phyloP scores from a whole-genome alignment of 2,888 invertebrate species.

The Phorcus lineatus region DNA sequence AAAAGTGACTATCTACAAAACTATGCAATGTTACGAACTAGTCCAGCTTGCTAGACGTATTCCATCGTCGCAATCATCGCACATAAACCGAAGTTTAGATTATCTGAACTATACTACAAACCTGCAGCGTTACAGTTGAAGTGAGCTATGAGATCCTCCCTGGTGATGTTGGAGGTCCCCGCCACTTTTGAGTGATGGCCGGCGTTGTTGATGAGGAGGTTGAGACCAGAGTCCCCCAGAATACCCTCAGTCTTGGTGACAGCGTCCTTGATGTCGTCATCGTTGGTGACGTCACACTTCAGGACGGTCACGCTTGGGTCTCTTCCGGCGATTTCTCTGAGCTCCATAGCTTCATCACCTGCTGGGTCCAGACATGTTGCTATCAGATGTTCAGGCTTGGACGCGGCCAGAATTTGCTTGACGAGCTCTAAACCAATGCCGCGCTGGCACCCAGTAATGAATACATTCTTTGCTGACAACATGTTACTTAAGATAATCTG shows the following conservation, averaged over 20 bases:
- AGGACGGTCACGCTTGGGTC: neutral
- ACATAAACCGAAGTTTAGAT: too few relatives aligned
- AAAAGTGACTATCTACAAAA: too few relatives aligned
- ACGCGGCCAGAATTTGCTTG: neutral
- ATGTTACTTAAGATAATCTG: too few relatives aligned
- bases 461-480: neutral
- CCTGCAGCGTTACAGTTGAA: neutral
- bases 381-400: neutral
- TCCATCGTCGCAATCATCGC: too few relatives aligned
- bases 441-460: neutral
- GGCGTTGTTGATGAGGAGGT: neutral
- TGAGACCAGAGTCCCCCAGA: neutral
- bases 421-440: neutral
- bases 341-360: neutral
- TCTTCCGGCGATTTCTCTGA: neutral
- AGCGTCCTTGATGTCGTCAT: neutral
- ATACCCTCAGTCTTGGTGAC: neutral
- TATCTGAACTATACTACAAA: neutral
- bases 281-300: neutral
- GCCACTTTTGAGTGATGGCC: neutral
- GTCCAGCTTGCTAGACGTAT: too few relatives aligned
- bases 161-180: neutral
- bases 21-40: too few relatives aligned
- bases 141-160: neutral
- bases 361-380: neutral